These are phyloP conservation scores for Bathynomus jamesi DNA, from an alignment of 1,140 invertebrate genomes.

Conservation along the genomic window DNA sequence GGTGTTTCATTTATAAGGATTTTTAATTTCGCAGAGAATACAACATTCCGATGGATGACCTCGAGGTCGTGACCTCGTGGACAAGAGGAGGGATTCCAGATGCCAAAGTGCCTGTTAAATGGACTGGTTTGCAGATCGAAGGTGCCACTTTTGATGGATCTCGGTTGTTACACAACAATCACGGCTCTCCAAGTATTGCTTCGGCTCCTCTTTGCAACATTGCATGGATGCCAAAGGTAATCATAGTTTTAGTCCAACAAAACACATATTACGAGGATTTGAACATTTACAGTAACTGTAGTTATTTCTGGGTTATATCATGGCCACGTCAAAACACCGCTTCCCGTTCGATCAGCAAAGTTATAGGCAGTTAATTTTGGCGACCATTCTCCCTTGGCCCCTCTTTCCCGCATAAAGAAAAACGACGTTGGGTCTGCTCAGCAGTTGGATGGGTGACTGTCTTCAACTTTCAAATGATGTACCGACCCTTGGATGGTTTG, in stretches of 20 bases:
- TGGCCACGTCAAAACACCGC: no score
- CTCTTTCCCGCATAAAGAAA: no score
- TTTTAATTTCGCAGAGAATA: constrained; percentile 40
- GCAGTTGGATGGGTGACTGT: no score
- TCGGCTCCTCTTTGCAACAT: constrained; percentile 53
- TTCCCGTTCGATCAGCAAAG: no score
- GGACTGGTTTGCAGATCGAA: constrained; percentile 57
- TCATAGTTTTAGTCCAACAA: constrained; percentile 39
- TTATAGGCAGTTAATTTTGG: no score
- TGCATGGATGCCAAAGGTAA: constrained; percentile 50
- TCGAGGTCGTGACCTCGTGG: constrained; percentile 53
- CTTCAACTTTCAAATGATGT: no score
- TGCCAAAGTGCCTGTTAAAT: constrained; percentile 44
- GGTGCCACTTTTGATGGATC: constrained; percentile 59
- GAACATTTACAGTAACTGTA: constrained; percentile 35
- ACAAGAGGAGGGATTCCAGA: constrained; percentile 42
- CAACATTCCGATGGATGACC: constrained; percentile 54
- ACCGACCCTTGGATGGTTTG: no score
- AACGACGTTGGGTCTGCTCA: no score
- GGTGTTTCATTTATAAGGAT: no score
- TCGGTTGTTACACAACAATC: constrained; percentile 50
- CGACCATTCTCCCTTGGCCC: no score
- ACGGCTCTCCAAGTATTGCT: constrained; percentile 54
- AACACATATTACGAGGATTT: constrained; percentile 37
- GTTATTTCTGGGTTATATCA: no score